Percentiles rank a stretch among this genome's conserved stretches.
Conservation (phyloP, 2,797 vertebrate species). For the Sebastes reedi region DNA sequence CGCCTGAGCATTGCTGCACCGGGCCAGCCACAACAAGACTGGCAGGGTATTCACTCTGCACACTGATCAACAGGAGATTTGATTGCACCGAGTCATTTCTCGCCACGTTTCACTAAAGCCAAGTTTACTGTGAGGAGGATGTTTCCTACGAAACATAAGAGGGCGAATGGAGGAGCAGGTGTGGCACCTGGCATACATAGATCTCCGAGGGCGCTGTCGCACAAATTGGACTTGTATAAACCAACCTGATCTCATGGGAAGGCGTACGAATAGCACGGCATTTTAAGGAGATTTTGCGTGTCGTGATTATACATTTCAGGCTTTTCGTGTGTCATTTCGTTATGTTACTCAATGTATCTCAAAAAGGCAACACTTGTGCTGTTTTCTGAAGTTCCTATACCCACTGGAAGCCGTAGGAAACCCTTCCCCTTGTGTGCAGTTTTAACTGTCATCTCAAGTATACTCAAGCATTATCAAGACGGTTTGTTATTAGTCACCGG, state of each 20-base stretch:
- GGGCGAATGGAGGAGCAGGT: not conserved
- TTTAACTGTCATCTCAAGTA: not conserved
- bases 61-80: conserved; percentile 51
- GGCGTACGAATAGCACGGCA: accelerated
- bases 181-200: not conserved
- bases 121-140: conserved; percentile 28
- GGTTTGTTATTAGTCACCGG: not conserved
- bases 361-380: not conserved
- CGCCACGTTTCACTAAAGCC: not conserved
- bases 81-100: conserved; percentile 41
- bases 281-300: too few species aligned
- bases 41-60: conserved; percentile 12
- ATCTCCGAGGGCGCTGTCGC: not conserved
- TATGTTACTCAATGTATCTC: not conserved
- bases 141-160: not conserved
- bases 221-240: not conserved
- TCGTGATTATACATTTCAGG: too few species aligned
- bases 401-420: not conserved
- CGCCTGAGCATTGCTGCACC: conserved; percentile 18
- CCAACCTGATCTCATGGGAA: not conserved
- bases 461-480: not conserved
- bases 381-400: not conserved
- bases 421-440: not conserved
- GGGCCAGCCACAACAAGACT: conserved; percentile 16
- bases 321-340: too few species aligned